Base-by-base conservation (phyloP, 1,140 invertebrate species). In the Bombus soroeensis region DNA sequence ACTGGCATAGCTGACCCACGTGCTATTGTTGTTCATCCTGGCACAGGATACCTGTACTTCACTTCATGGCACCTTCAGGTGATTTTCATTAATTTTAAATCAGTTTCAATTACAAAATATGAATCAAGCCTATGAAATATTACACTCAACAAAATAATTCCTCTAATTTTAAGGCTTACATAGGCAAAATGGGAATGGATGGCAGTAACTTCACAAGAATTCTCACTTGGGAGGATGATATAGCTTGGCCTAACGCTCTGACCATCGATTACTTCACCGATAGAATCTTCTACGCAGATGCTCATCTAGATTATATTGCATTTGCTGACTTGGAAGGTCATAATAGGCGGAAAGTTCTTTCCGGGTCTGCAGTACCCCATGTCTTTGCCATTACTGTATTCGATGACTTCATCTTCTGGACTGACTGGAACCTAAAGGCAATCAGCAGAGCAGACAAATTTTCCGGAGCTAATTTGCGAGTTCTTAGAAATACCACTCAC, bases 201-300 rank as follows among this genome's bases (percentile, higher is more conserved):
- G 99, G 99, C 0, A 97, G 97, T 3, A 99, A 99, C 91, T 98
- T 99, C 88, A 98, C 97, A 1, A 96, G 97, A 77, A 98, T 99
- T 87, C 96, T 99, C 12, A 99, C 97, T 22, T 98, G 98, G 97
- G 97, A 99, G 91, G 96, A 99, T 82, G 98, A 99, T 91, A 97
- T 99, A 32, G 99, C 99, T 28, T 99, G 99, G 99, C 99, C 99
- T 0, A 99, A 99, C 94, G 99, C 99, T 6, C 93, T 99, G 1
- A 98, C 99, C 0, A 98, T 99, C 75, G 99, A 99, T 92, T 99
- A 99, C 93, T 99, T 99, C 92, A 98, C 98, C 6, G 97, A 99
- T 89, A 96, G 97, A 89, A 97, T 99, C 32, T 99, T 98, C 95
- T 99, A 98, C 97, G 99, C 99, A 1, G 99, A 99, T 94, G 99